These are phyloP conservation scores for Chrysodeixis includens DNA, from an alignment of 2,888 invertebrate genomes.

Conservation along the genomic window DNA sequence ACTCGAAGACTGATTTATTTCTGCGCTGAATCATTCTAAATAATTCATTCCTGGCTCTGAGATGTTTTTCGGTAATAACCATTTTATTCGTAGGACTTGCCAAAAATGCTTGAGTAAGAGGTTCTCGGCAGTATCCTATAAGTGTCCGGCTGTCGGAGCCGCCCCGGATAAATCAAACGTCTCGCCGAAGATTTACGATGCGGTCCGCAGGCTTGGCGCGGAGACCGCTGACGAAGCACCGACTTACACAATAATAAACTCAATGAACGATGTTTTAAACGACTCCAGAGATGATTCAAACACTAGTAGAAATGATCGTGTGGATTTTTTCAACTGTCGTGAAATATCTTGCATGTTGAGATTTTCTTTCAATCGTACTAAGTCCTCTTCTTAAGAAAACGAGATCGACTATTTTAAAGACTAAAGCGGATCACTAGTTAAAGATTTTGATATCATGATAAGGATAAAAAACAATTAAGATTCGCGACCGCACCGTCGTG, in stretches of 20 bases:
- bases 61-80: slow-evolving; percentile 31
- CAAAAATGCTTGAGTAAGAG: slow-evolving; percentile 43
- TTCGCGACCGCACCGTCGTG: too few relatives aligned
- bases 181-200: slow-evolving; percentile 64
- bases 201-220: slow-evolving; percentile 47
- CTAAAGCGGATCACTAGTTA: too few relatives aligned
- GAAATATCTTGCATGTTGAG: neutral
- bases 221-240: slow-evolving; percentile 50
- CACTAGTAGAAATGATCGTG: neutral
- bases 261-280: slow-evolving; percentile 37
- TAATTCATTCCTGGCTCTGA: slow-evolving; percentile 15
- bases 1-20: slow-evolving; percentile 5
- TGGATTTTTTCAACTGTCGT: neutral
- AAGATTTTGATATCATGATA: too few relatives aligned
- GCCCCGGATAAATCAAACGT: slow-evolving; percentile 65
- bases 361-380: neutral
- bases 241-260: slow-evolving; percentile 52
- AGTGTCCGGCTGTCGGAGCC: slow-evolving; percentile 42
- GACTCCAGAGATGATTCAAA: slow-evolving; percentile 31
- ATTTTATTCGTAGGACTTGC: slow-evolving; percentile 37
- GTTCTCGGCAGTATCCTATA: slow-evolving; percentile 47
- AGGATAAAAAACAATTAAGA: too few relatives aligned
- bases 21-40: slow-evolving; percentile 26
- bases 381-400: neutral
- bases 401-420: too few relatives aligned